phyloP scores from a whole-genome alignment of 2,888 invertebrate genomes.

The Vandiemenella viatica region DNA sequence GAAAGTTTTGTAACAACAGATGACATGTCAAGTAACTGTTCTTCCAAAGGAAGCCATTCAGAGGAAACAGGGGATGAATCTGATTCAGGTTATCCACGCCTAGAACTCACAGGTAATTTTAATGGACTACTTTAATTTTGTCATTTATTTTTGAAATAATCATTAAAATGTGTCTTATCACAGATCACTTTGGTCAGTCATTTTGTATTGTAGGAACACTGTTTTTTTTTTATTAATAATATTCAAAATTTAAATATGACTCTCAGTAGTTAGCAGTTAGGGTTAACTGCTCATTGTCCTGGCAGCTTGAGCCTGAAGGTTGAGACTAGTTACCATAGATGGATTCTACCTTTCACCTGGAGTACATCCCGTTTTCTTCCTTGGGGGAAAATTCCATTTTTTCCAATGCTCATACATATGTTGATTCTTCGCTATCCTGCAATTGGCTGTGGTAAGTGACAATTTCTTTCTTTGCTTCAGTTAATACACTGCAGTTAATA shows the following conservation, averaged over 20 bases:
- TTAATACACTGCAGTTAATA: no score
- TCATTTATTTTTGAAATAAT: not conserved
- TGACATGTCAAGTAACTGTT: not conserved
- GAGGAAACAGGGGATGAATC: conserved; percentile 25
- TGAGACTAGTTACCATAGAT: no score
- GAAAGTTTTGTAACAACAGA: conserved; percentile 2
- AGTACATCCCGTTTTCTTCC: no score
- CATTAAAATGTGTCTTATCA: not conserved
- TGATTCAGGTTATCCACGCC: conserved; percentile 41
- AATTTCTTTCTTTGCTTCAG: no score
- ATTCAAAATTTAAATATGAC: not conserved
- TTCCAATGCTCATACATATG: no score
- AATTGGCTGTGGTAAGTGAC: no score
- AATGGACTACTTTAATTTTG: not conserved
- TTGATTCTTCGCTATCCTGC: no score
- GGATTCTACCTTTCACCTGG: no score
- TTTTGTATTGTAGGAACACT: not conserved
- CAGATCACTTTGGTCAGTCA: no score
- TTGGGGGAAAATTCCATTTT: no score
- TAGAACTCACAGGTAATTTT: conserved; percentile 38
- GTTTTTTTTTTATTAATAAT: not conserved
- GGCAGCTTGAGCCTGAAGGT: no score
- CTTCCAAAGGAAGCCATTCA: conserved; percentile 13
- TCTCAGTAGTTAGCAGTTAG: not conserved
- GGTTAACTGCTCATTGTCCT: no score